Percentiles rank a stretch among this genome's conserved stretches.
These are phyloP conservation scores for Hemicordylus capensis DNA, from an alignment of 2,113 vertebrate species.

Conservation along the genomic window DNA sequence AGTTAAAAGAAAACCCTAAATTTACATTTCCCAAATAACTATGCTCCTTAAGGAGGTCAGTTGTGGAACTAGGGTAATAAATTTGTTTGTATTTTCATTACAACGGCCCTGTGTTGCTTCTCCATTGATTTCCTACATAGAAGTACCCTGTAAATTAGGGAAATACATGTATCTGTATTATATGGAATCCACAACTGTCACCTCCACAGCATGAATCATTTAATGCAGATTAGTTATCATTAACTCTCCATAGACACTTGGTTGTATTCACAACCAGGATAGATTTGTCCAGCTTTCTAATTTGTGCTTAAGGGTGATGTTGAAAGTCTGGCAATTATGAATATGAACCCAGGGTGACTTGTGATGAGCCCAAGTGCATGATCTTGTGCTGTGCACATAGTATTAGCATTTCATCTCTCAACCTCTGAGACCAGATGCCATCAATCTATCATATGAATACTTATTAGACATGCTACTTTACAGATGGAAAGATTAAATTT, in stretches of 20 bases:
- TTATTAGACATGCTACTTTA: not conserved
- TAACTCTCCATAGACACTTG: not conserved
- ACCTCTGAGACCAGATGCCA: not conserved
- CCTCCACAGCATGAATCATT: no score
- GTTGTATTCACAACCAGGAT: not conserved
- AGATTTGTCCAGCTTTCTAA: not conserved
- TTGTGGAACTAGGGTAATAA: not conserved
- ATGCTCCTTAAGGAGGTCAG: not conserved
- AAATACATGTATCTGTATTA: not conserved
- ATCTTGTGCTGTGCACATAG: not conserved
- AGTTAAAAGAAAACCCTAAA: not conserved
- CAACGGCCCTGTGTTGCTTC: not conserved
- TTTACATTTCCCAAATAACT: not conserved
- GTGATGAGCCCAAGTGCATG: not conserved
- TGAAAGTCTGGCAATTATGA: not conserved
- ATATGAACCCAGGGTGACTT: not conserved
- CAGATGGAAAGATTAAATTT: not conserved
- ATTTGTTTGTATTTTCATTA: not conserved
- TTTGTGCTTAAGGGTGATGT: not conserved
- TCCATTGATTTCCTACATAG: not conserved
- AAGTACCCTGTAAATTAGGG: not conserved
- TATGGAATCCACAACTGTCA: not conserved
- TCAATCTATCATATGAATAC: not conserved
- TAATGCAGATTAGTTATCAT: no score
- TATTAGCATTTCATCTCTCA: not conserved